Percentiles rank a stretch among this genome's conserved stretches.
These are phyloP conservation scores for Conistra vaccinii DNA, from an alignment of 2,888 invertebrate genomes.

Conservation along the genomic window DNA sequence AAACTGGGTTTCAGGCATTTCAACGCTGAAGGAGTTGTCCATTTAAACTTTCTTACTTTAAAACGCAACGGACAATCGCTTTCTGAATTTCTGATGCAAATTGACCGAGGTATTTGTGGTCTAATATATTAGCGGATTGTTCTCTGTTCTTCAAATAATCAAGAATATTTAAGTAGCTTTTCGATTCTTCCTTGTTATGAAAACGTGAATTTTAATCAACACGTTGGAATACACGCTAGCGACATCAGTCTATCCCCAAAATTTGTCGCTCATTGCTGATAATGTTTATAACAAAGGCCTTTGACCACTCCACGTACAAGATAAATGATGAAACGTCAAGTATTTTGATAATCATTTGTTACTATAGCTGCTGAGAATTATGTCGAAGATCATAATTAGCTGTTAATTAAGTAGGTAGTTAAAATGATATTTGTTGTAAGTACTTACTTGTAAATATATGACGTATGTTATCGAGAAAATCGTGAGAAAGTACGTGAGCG, in stretches of 20 bases:
- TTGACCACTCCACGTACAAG: constrained; percentile 41
- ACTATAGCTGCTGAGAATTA: constrained; percentile 11
- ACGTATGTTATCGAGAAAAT: neutral
- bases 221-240: neutral
- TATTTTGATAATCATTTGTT: constrained; percentile 15
- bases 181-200: neutral
- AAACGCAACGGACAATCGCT: neutral
- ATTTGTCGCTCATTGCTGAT: constrained; percentile 23
- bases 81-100: neutral
- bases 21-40: neutral
- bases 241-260: neutral
- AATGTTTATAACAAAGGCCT: constrained; percentile 35
- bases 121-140: neutral
- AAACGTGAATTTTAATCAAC: constrained; percentile 7
- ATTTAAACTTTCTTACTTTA: neutral
- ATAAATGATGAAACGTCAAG: constrained; percentile 43
- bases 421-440: too few species aligned
- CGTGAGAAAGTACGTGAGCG: neutral
- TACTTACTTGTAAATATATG: neutral
- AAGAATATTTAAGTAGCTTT: too few species aligned
- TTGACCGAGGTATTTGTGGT: neutral
- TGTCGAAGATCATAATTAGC: neutral
- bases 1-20: neutral
- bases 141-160: neutral
- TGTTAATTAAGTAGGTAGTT: too few species aligned